phyloP scores from a whole-genome alignment of 2,797 vertebrate genomes.

The Numenius phaeopus region DNA sequence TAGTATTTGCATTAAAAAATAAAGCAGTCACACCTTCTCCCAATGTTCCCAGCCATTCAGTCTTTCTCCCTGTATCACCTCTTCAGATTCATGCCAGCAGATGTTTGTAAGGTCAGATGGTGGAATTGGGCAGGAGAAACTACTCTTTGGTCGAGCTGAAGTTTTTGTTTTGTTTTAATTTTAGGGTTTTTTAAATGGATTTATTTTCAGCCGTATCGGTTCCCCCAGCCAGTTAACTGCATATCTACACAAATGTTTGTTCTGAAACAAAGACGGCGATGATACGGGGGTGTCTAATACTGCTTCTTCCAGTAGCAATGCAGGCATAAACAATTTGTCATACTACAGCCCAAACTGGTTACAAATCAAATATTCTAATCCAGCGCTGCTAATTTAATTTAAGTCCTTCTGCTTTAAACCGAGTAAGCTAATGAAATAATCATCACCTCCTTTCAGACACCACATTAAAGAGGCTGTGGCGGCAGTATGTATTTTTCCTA shows the following conservation, averaged over 20 bases:
- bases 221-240: background rate
- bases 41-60: background rate
- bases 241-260: background rate
- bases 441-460: background rate
- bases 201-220: background rate
- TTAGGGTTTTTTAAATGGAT: background rate
- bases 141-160: background rate
- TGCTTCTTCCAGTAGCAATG: background rate
- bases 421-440: background rate
- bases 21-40: background rate
- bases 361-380: slow-evolving; percentile 5
- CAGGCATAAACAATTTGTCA: background rate
- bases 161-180: background rate
- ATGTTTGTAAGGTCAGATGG: background rate
- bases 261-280: background rate
- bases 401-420: background rate
- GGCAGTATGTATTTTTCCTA: background rate
- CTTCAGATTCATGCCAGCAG: background rate
- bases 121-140: background rate
- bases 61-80: background rate
- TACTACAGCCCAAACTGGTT: background rate
- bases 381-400: background rate
- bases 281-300: background rate
- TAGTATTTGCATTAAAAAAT: background rate
- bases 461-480: background rate